A percentile compares a stretch with the other conserved stretches of the same genome.
Conservation (phyloP, 1,140 invertebrate species). For the Drosophila jambulina region DNA sequence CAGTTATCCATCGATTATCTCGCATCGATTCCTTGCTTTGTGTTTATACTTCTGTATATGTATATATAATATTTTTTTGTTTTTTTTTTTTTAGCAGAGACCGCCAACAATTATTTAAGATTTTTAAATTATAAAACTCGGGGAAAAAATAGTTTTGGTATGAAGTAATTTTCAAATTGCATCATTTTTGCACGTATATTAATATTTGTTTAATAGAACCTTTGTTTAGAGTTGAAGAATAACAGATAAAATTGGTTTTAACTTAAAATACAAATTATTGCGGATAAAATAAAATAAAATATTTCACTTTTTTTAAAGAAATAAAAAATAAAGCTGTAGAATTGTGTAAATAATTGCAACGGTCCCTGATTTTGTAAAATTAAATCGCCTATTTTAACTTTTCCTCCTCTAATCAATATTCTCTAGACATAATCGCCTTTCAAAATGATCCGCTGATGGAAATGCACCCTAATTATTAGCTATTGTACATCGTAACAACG, state of each 20-base stretch:
- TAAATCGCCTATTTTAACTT: slow-evolving; percentile 12
- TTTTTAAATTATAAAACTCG: not conserved
- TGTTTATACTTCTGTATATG: not conserved
- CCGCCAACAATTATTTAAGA: slow-evolving; percentile 6
- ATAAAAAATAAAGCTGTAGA: not conserved
- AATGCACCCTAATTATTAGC: slow-evolving; percentile 49
- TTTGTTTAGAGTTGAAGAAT: not conserved
- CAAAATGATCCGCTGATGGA: slow-evolving; percentile 25
- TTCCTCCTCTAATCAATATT: slow-evolving; percentile 2
- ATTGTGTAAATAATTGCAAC: slow-evolving; percentile 11
- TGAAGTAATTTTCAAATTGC: not conserved
- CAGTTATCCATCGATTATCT: not conserved
- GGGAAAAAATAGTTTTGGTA: not conserved
- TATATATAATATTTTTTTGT: not conserved
- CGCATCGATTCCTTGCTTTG: slow-evolving; percentile 8
- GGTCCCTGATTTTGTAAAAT: slow-evolving; percentile 1
- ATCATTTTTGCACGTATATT: no score
- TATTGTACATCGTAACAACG: slow-evolving; percentile 64
- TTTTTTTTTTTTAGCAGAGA: slow-evolving; percentile 1
- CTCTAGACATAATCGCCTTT: slow-evolving; percentile 12
- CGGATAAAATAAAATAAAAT: not conserved
- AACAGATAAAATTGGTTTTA: not conserved
- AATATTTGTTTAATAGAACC: not conserved
- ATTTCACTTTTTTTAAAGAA: not conserved
- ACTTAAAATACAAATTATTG: not conserved